Evolutionary conservation across 1,140 invertebrate genomes (phyloP), one percentile per base, ranked within the genome.

Genomic region (Drosophila sproati): DNA sequence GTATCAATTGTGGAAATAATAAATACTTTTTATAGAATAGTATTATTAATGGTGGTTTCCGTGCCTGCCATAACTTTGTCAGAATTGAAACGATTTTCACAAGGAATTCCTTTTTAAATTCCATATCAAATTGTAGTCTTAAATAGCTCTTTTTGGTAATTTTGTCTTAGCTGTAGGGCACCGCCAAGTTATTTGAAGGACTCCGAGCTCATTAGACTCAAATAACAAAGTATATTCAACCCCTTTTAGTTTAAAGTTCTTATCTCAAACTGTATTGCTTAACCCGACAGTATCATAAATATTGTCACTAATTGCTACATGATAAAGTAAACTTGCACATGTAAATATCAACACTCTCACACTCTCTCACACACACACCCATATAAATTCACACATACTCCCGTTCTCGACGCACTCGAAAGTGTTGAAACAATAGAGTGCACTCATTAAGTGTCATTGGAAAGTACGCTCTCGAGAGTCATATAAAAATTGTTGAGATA

Each of bases 241-340:
- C 39, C 37, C 37, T 63, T 50, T 72, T 4, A 48, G 48, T 20
- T 8, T 50, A 54, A 37, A 55, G 47, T 20, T 32, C 32, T 8
- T 31, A 20, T 20, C n/a, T 35, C 34, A 39, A 47, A 70, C 55
- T 71, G 59, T 66, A 67, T 73, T 80, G 73, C 76, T 20, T 50
- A 69, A 64, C 34, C 56, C 62, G 60, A 71, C n/a, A 12, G 34
- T 57, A 72, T 35, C 73, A 66, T 88, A 89, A 83, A 89, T 78
- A 80, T 72, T 88, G 77, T 80, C 63, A 83, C 80, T 89, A 88
- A 88, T 89, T 88, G 68, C 50, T 69, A 55, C 68, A 28, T 7
- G 31, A 32, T 51, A 37, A 56, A 66, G 64, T 56, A 50, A 60
- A 52, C 10, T 59, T 60, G 55, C 39, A 75, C 60, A 45, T 72